These are phyloP conservation scores for Lepidostoma basale DNA, from an alignment of 1,140 invertebrate species.

Conservation along the genomic window DNA sequence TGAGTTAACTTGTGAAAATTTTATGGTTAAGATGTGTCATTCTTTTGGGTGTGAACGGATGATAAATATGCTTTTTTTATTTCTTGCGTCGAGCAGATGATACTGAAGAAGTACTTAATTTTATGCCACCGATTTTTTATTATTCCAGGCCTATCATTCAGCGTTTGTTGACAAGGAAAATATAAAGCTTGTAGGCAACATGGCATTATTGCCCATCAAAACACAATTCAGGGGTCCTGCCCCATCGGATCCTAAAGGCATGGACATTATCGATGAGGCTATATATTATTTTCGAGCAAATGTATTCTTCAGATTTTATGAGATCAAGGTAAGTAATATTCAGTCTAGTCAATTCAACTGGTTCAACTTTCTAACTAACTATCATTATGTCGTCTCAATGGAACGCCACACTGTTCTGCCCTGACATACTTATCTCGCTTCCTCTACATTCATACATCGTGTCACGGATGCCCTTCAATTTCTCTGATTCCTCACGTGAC, in stretches of 20 bases:
- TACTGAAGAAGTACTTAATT: not conserved
- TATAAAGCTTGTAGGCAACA: slow-evolving; percentile 81
- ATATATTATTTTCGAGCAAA: slow-evolving; percentile 98
- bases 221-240: slow-evolving; percentile 91
- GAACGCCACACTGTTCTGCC: no score
- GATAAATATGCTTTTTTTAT: not conserved
- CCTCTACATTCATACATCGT: no score
- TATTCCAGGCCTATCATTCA: slow-evolving; percentile 89
- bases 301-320: slow-evolving; percentile 98
- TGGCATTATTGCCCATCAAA: slow-evolving; percentile 87
- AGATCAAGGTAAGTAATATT: slow-evolving; percentile 86
- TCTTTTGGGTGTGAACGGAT: slow-evolving; percentile 3
- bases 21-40: slow-evolving; percentile 26
- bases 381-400: no score
- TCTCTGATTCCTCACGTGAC: no score
- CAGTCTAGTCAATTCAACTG: no score
- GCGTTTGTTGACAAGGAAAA: slow-evolving; percentile 74
- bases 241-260: slow-evolving; percentile 70
- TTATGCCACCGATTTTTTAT: not conserved
- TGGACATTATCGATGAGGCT: slow-evolving; percentile 98
- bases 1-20: not conserved
- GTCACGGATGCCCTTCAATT: no score
- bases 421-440: no score
- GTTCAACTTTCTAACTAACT: no score
- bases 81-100: not conserved